Conservation (phyloP, 2,888 invertebrate species). For the Synanthedon andrenaeformis region DNA sequence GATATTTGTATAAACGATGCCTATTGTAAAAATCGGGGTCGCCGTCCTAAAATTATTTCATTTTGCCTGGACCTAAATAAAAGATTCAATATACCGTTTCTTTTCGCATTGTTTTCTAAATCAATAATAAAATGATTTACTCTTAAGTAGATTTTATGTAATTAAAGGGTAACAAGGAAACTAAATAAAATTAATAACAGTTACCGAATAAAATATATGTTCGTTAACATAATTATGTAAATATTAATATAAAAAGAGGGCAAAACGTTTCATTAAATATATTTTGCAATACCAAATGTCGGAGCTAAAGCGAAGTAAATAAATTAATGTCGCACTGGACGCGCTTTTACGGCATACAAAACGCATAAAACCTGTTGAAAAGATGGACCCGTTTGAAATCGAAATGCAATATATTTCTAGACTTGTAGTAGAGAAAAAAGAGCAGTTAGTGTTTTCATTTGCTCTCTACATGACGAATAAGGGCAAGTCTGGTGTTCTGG, state of each 20-base stretch:
- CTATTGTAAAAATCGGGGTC: not conserved
- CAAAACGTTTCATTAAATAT: not conserved
- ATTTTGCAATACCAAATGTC: not conserved
- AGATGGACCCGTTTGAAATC: not conserved
- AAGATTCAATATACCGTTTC: not conserved
- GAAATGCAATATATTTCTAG: not conserved
- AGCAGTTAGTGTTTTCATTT: not conserved
- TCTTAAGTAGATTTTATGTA: too few species aligned
- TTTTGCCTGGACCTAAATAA: not conserved
- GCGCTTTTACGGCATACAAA: conserved; percentile 5
- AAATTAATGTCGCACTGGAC: conserved; percentile 1
- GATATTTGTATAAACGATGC: not conserved
- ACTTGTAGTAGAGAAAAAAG: not conserved
- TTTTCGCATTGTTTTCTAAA: too few species aligned
- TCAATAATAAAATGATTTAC: too few species aligned
- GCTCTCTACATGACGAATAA: not conserved
- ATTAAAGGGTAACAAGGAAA: too few species aligned
- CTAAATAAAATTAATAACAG: too few species aligned
- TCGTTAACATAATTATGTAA: too few species aligned
- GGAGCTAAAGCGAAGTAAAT: conserved; percentile 2
- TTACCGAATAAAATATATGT: too few species aligned
- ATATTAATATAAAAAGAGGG: not conserved
- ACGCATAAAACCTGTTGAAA: conserved; percentile 1
- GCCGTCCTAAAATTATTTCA: not conserved
- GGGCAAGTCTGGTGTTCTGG: not conserved